Conservation (phyloP, 2,888 invertebrate species). For the Gari tellinella region DNA sequence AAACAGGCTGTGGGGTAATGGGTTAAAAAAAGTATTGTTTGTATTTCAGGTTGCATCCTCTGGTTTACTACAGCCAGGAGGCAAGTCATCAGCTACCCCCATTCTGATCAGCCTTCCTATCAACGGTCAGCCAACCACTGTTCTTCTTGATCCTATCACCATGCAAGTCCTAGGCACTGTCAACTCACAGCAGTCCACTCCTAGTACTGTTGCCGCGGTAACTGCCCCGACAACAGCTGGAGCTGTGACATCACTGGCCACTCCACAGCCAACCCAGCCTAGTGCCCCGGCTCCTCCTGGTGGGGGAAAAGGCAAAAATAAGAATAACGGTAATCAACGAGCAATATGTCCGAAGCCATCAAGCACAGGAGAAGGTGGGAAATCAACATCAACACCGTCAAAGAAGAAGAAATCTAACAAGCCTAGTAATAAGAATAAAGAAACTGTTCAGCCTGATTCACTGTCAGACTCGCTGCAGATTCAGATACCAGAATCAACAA, state of each 20-base stretch:
- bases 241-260: constrained; percentile 1
- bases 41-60: constrained; percentile 34
- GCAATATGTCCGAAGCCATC: constrained; percentile 73
- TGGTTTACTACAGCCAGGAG: constrained; percentile 30
- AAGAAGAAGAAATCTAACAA: constrained; percentile 53
- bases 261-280: constrained; percentile 8
- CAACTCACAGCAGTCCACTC: constrained; percentile 49
- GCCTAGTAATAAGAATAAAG: constrained; percentile 32
- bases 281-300: constrained; percentile 25
- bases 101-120: constrained; percentile 78
- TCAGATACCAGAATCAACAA: constrained; percentile 60
- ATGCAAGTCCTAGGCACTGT: constrained; percentile 70
- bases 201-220: constrained; percentile 7
- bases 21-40: too few relatives aligned
- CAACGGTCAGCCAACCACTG: constrained; percentile 73
- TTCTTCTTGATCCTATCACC: constrained; percentile 75
- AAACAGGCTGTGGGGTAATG: too few relatives aligned
- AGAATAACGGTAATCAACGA: constrained; percentile 65
- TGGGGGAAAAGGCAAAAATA: constrained; percentile 52
- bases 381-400: constrained; percentile 2
- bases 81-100: constrained; percentile 64
- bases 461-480: constrained; percentile 55
- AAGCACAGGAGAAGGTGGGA: constrained; percentile 18
- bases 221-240: neutral
- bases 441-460: constrained; percentile 46